phyloP scores from a whole-genome alignment of 2,797 vertebrate genomes.

The Cynopterus sphinx region DNA sequence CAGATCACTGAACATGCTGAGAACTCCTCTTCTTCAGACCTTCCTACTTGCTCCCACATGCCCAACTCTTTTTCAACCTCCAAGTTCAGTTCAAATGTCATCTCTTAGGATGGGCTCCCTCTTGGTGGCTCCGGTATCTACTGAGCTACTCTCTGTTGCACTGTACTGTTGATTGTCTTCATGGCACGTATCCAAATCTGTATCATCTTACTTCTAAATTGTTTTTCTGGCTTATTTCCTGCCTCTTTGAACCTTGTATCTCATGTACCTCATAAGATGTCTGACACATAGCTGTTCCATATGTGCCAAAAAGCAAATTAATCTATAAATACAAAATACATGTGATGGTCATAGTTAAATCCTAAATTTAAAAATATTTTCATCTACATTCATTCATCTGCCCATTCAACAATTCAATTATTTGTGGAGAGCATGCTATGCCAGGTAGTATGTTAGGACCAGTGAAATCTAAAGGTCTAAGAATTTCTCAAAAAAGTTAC shows the following conservation, averaged over 20 bases:
- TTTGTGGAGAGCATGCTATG: background rate
- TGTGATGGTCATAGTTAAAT: background rate
- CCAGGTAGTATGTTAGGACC: background rate
- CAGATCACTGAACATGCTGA: rapidly evolving
- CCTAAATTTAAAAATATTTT: constrained; percentile 1
- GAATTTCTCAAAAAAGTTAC: background rate
- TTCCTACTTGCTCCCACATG: background rate
- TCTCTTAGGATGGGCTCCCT: background rate
- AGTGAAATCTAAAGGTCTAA: background rate
- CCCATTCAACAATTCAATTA: background rate
- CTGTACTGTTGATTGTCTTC: background rate
- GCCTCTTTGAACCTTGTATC: background rate
- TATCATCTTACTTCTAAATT: background rate
- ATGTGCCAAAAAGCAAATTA: background rate
- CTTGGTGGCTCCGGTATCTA: background rate
- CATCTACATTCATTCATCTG: background rate
- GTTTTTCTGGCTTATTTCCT: background rate
- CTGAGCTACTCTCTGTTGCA: background rate
- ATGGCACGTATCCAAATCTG: background rate
- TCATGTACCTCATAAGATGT: background rate
- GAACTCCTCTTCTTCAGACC: background rate
- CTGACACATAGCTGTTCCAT: background rate
- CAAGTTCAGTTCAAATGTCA: background rate
- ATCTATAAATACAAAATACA: background rate
- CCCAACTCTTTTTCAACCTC: background rate